Conservation (phyloP, 2,113 vertebrate genomes). For the Lepus americanus region DNA sequence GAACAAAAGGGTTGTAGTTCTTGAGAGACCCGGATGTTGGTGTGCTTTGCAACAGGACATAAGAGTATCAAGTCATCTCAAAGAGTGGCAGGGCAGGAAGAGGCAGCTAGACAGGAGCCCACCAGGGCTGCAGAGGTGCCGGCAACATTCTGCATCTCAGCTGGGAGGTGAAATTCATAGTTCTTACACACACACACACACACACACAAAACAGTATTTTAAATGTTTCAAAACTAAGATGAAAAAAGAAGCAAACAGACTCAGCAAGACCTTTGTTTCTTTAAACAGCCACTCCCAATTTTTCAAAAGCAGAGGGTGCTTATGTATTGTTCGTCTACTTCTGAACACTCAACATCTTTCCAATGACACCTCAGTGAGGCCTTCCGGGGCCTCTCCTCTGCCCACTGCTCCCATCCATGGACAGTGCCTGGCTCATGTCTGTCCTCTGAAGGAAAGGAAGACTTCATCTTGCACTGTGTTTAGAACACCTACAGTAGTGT, state of each 20-base stretch:
- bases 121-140: background rate
- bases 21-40: background rate
- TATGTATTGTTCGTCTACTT: background rate
- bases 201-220: background rate
- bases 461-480: background rate
- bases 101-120: background rate
- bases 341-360: conserved; percentile 8
- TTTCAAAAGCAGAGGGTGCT: background rate
- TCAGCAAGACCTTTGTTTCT: background rate
- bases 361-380: background rate
- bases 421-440: background rate
- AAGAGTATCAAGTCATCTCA: conserved; percentile 29
- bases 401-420: background rate
- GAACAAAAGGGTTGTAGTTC: background rate
- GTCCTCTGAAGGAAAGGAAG: background rate
- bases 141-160: background rate
- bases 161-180: background rate
- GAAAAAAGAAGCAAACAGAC: background rate
- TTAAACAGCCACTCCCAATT: background rate
- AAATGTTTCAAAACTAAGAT: conserved; percentile 33
- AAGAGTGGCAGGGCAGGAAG: background rate
- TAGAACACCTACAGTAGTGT: background rate
- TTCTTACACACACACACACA: background rate
- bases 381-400: background rate
- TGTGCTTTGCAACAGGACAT: conserved; percentile 20